Base-by-base conservation (phyloP, 2,113 vertebrate species). In the Phyllostomus discolor region DNA sequence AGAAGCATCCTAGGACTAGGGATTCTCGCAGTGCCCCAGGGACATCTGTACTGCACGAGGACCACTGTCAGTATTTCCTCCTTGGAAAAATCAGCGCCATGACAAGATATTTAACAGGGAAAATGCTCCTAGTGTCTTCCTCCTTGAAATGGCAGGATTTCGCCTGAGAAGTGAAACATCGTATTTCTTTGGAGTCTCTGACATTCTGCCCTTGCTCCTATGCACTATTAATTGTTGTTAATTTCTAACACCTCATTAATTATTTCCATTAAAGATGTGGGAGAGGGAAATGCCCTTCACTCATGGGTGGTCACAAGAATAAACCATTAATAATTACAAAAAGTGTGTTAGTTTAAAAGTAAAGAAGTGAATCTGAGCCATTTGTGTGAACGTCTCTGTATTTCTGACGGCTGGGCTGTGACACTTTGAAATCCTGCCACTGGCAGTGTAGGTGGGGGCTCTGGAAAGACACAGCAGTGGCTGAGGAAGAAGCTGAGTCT, bases 171-270 rank as follows among this genome's bases (percentile, higher is more conserved):
- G 95, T 48, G 87, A 95, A 97, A 87, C 67, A 41, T 83, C 33
- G 31, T 70, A 70, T 95, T 97, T 98, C 59, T 67, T 97, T 35
- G 50, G 95, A 82, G 97, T 97, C 97, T 97, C 97, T 95, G 96
- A 98, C 97, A 97, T 98, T 97, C 96, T 98, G 97, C 96, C 95
- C 84, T 95, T 98, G 50, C 98, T 98, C 96, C 67, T 91, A 90
- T 62, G 79, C 95, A 96, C 94, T 98, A 98, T 98, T 98, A 98
- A 98, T 98, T 98, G 98, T 98, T 98, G 98, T 98, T 98, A 98
- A 98, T 98, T 98, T 98, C 98, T 87, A 98, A 95, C 98, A 98
- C 96, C 88, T 98, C 98, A 98, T 98, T 98, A 98, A 98, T 98
- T 98, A 98, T 97, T 98, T 98, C 96, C 97, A 97, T 98, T 98